phyloP scores from a whole-genome alignment of 2,888 invertebrate species.

The Pheosia gnoma region DNA sequence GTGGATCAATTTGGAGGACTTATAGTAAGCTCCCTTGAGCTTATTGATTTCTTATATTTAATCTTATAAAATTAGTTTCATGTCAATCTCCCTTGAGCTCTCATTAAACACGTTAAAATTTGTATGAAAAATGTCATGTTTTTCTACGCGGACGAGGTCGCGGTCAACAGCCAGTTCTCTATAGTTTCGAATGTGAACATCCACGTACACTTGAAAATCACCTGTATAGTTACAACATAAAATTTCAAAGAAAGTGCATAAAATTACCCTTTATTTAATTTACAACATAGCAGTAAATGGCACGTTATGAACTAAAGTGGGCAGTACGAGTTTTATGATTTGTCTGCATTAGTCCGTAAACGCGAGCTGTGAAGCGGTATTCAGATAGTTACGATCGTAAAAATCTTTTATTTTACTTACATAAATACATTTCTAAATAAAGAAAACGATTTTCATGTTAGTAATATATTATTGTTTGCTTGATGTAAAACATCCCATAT shows the following conservation, averaged over 20 bases:
- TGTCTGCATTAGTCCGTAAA: conserved; percentile 28
- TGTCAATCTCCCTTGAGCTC: neutral
- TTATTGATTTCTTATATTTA: too few relatives aligned
- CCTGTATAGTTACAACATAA: too few relatives aligned
- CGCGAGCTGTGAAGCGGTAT: conserved; percentile 19
- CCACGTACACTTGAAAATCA: too few relatives aligned
- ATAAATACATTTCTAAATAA: neutral
- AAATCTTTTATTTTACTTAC: conserved; percentile 22
- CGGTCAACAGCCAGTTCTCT: too few relatives aligned
- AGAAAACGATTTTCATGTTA: neutral
- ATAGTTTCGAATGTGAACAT: too few relatives aligned
- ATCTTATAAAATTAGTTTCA: too few relatives aligned
- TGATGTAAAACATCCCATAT: too few relatives aligned
- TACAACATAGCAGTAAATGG: conserved; percentile 24
- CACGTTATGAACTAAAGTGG: conserved; percentile 26
- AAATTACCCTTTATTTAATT: conserved; percentile 19
- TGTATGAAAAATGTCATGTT: neutral
- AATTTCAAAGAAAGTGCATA: neutral
- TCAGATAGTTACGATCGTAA: conserved; percentile 17
- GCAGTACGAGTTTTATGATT: conserved; percentile 29
- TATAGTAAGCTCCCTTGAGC: conserved; percentile 21
- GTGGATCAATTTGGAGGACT: conserved; percentile 35
- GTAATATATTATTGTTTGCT: too few relatives aligned
- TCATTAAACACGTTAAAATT: conserved; percentile 8
- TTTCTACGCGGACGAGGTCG: too few relatives aligned